Evolutionary conservation across 2,888 invertebrate genomes (phyloP).

Genomic region (Caenorhabditis auriculariae): DNA sequence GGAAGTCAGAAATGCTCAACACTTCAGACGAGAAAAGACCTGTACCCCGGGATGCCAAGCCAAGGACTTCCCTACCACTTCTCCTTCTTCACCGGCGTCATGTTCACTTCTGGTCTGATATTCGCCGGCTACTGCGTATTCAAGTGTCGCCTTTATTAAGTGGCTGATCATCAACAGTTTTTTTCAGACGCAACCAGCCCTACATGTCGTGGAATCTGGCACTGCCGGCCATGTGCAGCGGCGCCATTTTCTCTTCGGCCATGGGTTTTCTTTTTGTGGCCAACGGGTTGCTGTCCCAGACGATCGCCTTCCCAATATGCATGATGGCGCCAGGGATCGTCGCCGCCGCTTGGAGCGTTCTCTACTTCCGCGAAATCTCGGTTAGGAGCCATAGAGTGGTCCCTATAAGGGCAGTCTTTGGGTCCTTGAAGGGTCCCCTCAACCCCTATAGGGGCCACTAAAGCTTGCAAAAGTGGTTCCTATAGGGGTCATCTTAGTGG

Average conservation of each 20-base stretch:
- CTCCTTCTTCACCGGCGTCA: constrained; percentile 17
- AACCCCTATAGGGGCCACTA: too few species aligned
- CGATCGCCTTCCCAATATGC: constrained; percentile 22
- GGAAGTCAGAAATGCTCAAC: too few species aligned
- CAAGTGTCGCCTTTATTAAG: too few species aligned
- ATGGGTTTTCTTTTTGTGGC: constrained; percentile 15
- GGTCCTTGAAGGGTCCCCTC: too few species aligned
- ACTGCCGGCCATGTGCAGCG: constrained; percentile 14
- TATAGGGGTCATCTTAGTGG: too few species aligned
- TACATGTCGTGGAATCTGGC: too few species aligned
- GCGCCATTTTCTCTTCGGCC: constrained; percentile 10
- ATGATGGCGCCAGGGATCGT: constrained; percentile 23
- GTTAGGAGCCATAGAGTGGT: background rate
- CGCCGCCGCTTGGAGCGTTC: constrained; percentile 25
- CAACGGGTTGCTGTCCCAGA: constrained; percentile 14
- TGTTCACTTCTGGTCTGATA: background rate
- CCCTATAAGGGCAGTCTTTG: too few species aligned
- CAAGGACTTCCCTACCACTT: constrained; percentile 8
- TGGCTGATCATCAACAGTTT: too few species aligned
- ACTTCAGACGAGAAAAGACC: constrained; percentile 8
- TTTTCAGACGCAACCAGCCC: too few species aligned
- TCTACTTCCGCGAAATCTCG: constrained; percentile 22
- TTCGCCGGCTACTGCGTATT: too few species aligned
- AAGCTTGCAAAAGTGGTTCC: too few species aligned
- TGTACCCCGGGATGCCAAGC: constrained; percentile 8